Evolutionary conservation across 2,888 invertebrate species (phyloP).

Genomic region (Endotricha flammealis): DNA sequence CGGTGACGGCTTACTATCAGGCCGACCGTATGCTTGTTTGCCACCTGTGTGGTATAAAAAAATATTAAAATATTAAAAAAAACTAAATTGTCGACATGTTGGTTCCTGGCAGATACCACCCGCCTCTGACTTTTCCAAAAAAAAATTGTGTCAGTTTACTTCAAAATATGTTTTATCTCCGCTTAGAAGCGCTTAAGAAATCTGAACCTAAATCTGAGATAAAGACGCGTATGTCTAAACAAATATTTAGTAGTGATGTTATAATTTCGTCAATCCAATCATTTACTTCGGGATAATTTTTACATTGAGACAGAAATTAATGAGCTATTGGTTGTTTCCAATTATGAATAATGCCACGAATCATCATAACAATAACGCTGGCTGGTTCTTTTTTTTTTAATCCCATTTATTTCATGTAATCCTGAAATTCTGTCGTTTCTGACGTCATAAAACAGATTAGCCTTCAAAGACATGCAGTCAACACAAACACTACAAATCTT

Average conservation of each 20-base stretch:
- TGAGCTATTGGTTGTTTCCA: constrained; percentile 24
- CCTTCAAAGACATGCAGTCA: constrained; percentile 16
- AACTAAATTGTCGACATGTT: too few relatives aligned
- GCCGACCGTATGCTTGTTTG: too few relatives aligned
- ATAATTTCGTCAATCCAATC: constrained; percentile 19
- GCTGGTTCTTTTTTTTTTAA: constrained; percentile 17
- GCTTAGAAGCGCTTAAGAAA: constrained; percentile 10
- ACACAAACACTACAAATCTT: constrained; percentile 22
- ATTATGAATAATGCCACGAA: constrained; percentile 20
- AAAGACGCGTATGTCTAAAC: constrained; percentile 17
- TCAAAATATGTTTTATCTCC: constrained; percentile 16
- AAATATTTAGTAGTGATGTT: constrained; percentile 14
- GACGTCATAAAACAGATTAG: constrained; percentile 19
- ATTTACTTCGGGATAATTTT: constrained; percentile 12
- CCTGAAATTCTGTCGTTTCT: constrained; percentile 19
- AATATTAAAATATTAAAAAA: too few relatives aligned
- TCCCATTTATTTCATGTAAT: constrained; percentile 21
- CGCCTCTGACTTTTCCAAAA: too few relatives aligned
- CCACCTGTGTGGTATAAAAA: too few relatives aligned
- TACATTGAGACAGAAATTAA: constrained; percentile 16
- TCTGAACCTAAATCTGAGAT: constrained; percentile 12
- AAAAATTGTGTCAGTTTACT: constrained; percentile 16
- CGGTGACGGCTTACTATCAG: too few relatives aligned
- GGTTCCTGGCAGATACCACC: too few relatives aligned
- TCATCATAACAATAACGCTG: constrained; percentile 16